Conservation (phyloP, 2,797 vertebrate species). For the Etheostoma perlongum region DNA sequence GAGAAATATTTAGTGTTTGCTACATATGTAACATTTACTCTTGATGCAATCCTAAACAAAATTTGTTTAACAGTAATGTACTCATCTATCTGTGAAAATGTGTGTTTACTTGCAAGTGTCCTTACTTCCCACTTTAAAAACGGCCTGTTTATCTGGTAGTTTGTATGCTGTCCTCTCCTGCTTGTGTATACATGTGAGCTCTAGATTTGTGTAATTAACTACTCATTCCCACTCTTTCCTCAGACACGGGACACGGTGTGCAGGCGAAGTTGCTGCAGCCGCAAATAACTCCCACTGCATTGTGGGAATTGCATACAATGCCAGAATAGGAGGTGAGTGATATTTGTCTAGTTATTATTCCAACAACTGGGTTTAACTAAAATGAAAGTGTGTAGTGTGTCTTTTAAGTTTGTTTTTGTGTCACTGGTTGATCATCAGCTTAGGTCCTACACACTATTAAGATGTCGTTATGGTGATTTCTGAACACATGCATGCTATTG, state of each 20-base stretch:
- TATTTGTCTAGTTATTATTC: constrained; percentile 3
- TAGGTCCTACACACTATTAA: not conserved
- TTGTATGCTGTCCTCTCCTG: constrained; percentile 5
- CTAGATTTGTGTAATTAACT: constrained; percentile 36
- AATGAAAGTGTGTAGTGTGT: not conserved
- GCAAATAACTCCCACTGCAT: constrained; percentile 99
- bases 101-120: constrained; percentile 27
- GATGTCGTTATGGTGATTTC: not conserved
- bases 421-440: not conserved
- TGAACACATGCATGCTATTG: not conserved
- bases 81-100: constrained; percentile 36
- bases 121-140: constrained; percentile 39
- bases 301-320: constrained; percentile 97
- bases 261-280: constrained; percentile 96
- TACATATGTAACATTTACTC: constrained; percentile 34
- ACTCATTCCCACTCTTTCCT: constrained; percentile 58
- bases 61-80: constrained; percentile 36
- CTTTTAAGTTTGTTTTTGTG: not conserved
- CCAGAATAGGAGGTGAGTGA: constrained; percentile 95
- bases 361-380: not conserved
- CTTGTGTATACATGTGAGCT: constrained; percentile 34
- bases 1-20: constrained; percentile 19
- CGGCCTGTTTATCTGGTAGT: constrained; percentile 38
- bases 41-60: not conserved
- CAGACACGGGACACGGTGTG: constrained; percentile 98